Evolutionary conservation across 2,797 vertebrate genomes (phyloP).

Genomic region (Pantherophis alleghaniensis): DNA sequence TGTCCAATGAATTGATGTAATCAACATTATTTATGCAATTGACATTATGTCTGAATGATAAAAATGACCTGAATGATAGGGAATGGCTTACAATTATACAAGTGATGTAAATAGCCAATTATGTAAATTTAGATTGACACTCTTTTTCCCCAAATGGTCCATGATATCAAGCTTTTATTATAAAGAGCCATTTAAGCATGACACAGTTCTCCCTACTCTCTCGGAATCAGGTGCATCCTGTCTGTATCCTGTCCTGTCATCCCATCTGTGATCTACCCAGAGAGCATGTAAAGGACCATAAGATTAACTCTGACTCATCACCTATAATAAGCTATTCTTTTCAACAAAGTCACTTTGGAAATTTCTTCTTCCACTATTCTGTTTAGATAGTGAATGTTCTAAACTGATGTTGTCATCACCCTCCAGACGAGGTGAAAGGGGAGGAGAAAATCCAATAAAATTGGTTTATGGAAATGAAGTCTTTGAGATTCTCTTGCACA

Average conservation of each 20-base stretch:
- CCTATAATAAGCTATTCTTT: neutral
- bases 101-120: neutral
- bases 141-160: neutral
- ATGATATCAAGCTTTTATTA: neutral
- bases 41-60: neutral
- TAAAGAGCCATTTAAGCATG: neutral
- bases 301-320: neutral
- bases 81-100: neutral
- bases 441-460: neutral
- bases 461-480: conserved; percentile 8
- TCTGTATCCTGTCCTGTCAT: neutral
- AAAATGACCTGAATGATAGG: neutral
- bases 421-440: neutral
- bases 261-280: neutral
- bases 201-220: neutral
- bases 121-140: neutral
- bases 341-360: neutral
- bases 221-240: neutral
- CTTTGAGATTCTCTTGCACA: conserved; percentile 1
- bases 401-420: neutral
- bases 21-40: neutral
- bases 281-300: neutral
- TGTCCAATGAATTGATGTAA: neutral
- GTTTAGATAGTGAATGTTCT: neutral
- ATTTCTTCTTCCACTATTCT: neutral